phyloP scores from a whole-genome alignment of 2,888 invertebrate species.

The Yponomeuta cagnagella region DNA sequence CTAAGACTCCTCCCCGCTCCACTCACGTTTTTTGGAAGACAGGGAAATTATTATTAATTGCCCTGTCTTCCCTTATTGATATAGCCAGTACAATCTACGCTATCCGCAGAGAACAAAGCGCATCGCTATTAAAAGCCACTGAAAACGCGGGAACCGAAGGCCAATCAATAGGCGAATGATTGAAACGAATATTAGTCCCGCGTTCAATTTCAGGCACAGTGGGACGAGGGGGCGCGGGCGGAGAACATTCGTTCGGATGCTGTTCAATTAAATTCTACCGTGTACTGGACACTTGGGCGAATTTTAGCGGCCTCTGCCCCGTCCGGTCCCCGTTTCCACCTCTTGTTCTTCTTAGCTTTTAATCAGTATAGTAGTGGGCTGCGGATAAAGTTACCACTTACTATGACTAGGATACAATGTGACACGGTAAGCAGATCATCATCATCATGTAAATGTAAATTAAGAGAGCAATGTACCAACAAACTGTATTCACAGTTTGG shows the following conservation, averaged over 20 bases:
- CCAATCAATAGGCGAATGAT: slow-evolving; percentile 8
- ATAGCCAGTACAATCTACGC: no score
- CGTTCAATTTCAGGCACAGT: slow-evolving; percentile 4
- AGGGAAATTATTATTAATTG: no score
- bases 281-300: background rate
- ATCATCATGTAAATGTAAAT: no score
- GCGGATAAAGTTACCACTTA: no score
- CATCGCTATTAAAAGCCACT: background rate
- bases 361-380: no score
- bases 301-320: background rate
- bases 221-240: background rate
- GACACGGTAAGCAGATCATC: no score
- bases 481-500: no score
- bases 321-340: background rate
- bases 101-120: background rate
- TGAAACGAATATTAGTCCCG: slow-evolving; percentile 10
- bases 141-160: background rate
- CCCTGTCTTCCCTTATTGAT: no score
- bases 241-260: background rate
- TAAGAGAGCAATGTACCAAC: no score
- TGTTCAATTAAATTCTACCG: slow-evolving; percentile 1
- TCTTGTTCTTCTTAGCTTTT: background rate
- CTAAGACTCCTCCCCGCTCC: no score
- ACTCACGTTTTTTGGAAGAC: no score
- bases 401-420: no score